These are phyloP conservation scores for Nasonia vitripennis DNA, from an alignment of 1,140 invertebrate genomes.

Conservation along the genomic window DNA sequence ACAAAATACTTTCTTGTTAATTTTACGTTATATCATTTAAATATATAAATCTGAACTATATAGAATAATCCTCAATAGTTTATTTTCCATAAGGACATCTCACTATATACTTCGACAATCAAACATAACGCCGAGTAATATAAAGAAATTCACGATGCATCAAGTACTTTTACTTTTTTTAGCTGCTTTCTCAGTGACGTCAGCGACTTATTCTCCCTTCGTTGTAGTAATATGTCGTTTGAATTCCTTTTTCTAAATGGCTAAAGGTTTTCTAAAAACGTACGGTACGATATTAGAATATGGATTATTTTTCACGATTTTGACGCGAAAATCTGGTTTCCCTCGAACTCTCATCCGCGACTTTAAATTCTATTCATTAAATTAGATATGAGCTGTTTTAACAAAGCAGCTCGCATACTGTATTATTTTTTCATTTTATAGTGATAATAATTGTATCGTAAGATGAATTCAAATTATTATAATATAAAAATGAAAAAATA, in stretches of 20 bases:
- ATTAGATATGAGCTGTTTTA: too few species aligned
- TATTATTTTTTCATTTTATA: too few species aligned
- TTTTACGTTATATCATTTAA: neutral
- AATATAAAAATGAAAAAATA: neutral
- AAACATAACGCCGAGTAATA: neutral
- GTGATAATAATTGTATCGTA: too few species aligned
- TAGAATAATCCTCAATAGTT: conserved; percentile 34
- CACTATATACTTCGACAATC: neutral
- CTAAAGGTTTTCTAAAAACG: conserved; percentile 34
- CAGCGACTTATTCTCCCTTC: conserved; percentile 17
- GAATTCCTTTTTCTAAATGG: conserved; percentile 14
- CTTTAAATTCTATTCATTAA: too few species aligned
- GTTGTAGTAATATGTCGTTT: conserved; percentile 45
- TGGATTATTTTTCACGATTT: conserved; percentile 9
- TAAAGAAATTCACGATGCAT: neutral
- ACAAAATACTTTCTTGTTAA: conserved; percentile 24
- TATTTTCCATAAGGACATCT: conserved; percentile 45
- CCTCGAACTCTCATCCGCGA: neutral
- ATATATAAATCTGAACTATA: neutral
- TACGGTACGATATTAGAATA: conserved; percentile 26
- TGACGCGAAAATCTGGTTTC: neutral
- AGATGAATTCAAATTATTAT: neutral
- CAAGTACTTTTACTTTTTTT: conserved; percentile 18
- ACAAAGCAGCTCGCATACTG: too few species aligned
- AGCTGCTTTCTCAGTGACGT: neutral